phyloP scores from a whole-genome alignment of 2,797 vertebrate genomes.

The Poliocrania exsul region DNA sequence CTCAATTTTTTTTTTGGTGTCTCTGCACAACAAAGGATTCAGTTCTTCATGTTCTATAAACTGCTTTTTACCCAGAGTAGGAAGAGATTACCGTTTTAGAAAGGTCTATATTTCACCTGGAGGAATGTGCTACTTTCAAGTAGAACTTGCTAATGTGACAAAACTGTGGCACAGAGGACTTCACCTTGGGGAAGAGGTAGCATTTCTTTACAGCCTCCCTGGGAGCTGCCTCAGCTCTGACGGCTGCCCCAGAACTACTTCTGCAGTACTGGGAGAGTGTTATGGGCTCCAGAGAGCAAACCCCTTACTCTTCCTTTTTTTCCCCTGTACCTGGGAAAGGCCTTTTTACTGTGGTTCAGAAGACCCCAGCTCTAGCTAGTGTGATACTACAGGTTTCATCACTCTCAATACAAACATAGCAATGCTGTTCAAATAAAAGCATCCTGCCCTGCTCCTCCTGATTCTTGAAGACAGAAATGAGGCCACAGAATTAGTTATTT shows the following conservation, averaged over 20 bases:
- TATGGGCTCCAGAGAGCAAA: not conserved
- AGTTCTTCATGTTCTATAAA: not conserved
- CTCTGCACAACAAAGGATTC: not conserved
- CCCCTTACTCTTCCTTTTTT: accelerated
- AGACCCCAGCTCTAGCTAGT: not conserved
- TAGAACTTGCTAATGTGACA: not conserved
- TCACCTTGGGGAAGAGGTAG: not conserved
- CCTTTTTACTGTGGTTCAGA: not conserved
- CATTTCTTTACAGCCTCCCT: not conserved
- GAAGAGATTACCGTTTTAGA: not conserved
- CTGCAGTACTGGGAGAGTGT: accelerated
- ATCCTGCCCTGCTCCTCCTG: not conserved
- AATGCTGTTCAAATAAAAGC: not conserved
- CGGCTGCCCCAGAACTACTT: not conserved
- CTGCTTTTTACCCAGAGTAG: not conserved
- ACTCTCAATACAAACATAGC: not conserved
- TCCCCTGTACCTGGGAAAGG: not conserved
- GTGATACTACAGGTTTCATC: not conserved
- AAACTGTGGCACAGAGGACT: not conserved
- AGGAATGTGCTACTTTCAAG: not conserved
- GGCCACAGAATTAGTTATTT: not conserved
- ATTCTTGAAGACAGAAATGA: not conserved
- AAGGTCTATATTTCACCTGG: not conserved
- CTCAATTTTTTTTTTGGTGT: not conserved
- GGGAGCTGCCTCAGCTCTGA: not conserved